These are phyloP conservation scores for Macaria notata DNA, from an alignment of 2,888 invertebrate genomes.

Conservation along the genomic window DNA sequence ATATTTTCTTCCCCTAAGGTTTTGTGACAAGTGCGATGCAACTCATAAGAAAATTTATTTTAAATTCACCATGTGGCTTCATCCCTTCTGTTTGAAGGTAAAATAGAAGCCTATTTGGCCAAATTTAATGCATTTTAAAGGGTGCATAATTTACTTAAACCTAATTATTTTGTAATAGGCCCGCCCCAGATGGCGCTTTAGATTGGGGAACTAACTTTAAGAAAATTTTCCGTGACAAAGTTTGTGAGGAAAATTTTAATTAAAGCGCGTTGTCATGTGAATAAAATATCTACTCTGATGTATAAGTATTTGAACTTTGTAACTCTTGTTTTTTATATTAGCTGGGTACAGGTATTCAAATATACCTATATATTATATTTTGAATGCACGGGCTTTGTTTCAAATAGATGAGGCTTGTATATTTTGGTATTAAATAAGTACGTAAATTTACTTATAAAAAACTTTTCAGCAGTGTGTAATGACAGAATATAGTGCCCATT, in stretches of 20 bases:
- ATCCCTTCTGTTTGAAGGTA: conserved; percentile 50
- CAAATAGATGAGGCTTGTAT: no score
- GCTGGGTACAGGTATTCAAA: no score
- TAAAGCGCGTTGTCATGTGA: conserved; percentile 54
- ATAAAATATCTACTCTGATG: conserved; percentile 46
- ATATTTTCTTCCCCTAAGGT: conserved; percentile 48
- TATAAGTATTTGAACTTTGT: background rate
- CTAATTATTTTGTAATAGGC: conserved; percentile 79
- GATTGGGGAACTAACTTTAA: conserved; percentile 57
- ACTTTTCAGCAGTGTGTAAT: no score
- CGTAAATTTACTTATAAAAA: no score
- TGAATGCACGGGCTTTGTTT: no score
- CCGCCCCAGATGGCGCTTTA: conserved; percentile 68
- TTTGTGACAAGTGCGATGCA: conserved; percentile 50
- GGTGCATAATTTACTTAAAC: conserved; percentile 78
- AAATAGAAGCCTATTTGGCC: conserved; percentile 66
- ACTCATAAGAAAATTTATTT: conserved; percentile 66
- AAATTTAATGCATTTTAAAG: conserved; percentile 77
- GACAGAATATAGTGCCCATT: no score
- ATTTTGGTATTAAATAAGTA: no score
- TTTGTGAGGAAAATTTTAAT: conserved; percentile 61
- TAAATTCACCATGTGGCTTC: conserved; percentile 70
- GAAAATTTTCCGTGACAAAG: conserved; percentile 61
- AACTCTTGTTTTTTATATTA: background rate
- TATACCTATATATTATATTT: no score